These are phyloP conservation scores for Calephelis perditalis DNA, from an alignment of 2,888 invertebrate species.

Conservation along the genomic window DNA sequence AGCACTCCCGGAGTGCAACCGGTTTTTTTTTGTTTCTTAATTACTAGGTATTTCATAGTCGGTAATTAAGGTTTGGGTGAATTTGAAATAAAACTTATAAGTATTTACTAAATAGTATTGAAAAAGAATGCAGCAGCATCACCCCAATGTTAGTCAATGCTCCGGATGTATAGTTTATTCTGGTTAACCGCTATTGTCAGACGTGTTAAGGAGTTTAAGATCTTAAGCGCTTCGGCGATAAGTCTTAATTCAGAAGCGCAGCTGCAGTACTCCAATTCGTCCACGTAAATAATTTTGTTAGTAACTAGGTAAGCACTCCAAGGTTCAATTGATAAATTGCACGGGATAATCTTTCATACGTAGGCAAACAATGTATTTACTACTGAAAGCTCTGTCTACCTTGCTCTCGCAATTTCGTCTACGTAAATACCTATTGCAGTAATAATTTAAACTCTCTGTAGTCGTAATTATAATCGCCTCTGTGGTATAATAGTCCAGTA, in stretches of 20 bases:
- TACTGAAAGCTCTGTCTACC: not conserved
- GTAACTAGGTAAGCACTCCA: not conserved
- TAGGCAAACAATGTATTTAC: conserved; percentile 1
- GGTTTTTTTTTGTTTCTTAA: too few species aligned
- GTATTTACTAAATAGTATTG: too few species aligned
- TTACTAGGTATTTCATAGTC: too few species aligned
- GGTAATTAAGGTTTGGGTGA: too few species aligned
- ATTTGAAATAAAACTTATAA: too few species aligned
- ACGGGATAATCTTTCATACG: not conserved
- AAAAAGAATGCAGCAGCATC: conserved; percentile 1
- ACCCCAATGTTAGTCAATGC: conserved; percentile 4
- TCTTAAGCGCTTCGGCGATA: conserved; percentile 5
- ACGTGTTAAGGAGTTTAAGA: conserved; percentile 7
- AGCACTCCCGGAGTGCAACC: too few species aligned
- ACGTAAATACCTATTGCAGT: too few species aligned
- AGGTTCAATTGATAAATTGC: conserved; percentile 12
- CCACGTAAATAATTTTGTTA: conserved; percentile 4
- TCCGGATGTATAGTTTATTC: conserved; percentile 3
- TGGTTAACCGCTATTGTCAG: conserved; percentile 1
- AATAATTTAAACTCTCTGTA: too few species aligned
- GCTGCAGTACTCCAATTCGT: not conserved
- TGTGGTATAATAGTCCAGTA: too few species aligned
- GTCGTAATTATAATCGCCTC: too few species aligned
- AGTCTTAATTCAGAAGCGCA: not conserved
- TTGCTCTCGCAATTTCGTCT: too few species aligned